phyloP scores from a whole-genome alignment of 2,888 invertebrate genomes.

The Sinotaia quadrata region DNA sequence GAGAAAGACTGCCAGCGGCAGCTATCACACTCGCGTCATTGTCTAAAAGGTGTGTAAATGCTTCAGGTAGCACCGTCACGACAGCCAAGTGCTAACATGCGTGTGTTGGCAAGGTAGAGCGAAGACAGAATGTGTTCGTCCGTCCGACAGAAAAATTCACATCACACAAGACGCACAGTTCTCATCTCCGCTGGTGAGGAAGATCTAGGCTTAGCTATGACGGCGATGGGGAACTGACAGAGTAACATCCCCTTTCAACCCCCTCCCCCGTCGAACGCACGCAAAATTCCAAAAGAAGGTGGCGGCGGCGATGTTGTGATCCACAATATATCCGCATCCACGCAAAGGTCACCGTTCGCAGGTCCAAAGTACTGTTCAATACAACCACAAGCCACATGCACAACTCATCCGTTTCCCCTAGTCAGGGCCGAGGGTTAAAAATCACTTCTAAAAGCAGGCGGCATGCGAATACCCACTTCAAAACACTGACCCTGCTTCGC shows the following conservation, averaged over 20 bases:
- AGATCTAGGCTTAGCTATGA: background rate
- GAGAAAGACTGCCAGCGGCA: too few relatives aligned
- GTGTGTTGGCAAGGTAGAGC: too few relatives aligned
- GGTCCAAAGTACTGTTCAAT: background rate
- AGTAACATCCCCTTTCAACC: conserved; percentile 27
- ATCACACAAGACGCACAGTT: too few relatives aligned
- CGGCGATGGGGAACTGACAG: conserved; percentile 4
- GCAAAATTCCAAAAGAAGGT: conserved; percentile 15
- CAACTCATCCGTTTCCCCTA: conserved; percentile 5
- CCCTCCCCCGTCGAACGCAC: conserved; percentile 17
- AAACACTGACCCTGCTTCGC: conserved; percentile 28
- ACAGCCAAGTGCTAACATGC: too few relatives aligned
- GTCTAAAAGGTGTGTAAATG: too few relatives aligned
- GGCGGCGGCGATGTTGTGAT: background rate
- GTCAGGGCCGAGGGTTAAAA: conserved; percentile 23
- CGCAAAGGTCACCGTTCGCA: conserved; percentile 1
- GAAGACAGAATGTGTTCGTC: too few relatives aligned
- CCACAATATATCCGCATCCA: conserved; percentile 2
- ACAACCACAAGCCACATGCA: conserved; percentile 10
- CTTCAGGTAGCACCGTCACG: too few relatives aligned
- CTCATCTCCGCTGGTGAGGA: background rate
- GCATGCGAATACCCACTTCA: conserved; percentile 29
- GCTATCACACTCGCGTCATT: too few relatives aligned
- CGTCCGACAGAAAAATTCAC: too few relatives aligned
- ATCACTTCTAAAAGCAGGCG: conserved; percentile 27